phyloP scores from a whole-genome alignment of 1,140 invertebrate species.

The Achroia grisella region DNA sequence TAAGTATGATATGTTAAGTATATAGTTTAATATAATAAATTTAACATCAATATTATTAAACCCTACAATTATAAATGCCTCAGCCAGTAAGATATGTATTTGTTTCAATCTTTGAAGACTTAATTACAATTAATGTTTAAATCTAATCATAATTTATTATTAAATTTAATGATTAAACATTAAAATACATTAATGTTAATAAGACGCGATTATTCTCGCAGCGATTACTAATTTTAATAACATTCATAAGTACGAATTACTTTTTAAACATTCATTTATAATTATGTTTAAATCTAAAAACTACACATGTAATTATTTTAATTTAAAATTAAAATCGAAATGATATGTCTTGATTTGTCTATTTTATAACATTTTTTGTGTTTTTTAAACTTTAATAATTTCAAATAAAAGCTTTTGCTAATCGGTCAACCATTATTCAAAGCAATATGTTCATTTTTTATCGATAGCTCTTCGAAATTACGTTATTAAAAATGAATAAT shows the following conservation, averaged over 20 bases:
- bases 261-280: conserved; percentile 35
- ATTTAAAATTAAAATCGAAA: conserved; percentile 21
- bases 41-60: conserved; percentile 48
- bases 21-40: conserved; percentile 26
- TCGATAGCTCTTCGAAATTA: conserved; percentile 10
- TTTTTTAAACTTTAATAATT: conserved; percentile 36
- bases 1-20: conserved; percentile 31
- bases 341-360: conserved; percentile 12
- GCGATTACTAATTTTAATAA: conserved; percentile 20
- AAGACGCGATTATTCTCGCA: conserved; percentile 12
- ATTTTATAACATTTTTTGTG: conserved; percentile 26
- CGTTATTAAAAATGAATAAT: conserved; percentile 1
- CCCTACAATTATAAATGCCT: conserved; percentile 51
- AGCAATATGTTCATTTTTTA: conserved; percentile 26
- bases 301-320: conserved; percentile 23
- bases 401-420: conserved; percentile 19
- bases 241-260: conserved; percentile 53
- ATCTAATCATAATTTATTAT: conserved; percentile 24
- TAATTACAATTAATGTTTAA: conserved; percentile 33
- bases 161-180: conserved; percentile 43
- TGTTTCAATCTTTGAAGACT: conserved; percentile 55
- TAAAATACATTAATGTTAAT: conserved; percentile 31
- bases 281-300: conserved; percentile 18
- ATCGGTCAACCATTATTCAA: conserved; percentile 48
- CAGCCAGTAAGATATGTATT: conserved; percentile 67